Evolutionary conservation across 2,113 vertebrate species (phyloP).

Genomic region (Notechis scutatus): DNA sequence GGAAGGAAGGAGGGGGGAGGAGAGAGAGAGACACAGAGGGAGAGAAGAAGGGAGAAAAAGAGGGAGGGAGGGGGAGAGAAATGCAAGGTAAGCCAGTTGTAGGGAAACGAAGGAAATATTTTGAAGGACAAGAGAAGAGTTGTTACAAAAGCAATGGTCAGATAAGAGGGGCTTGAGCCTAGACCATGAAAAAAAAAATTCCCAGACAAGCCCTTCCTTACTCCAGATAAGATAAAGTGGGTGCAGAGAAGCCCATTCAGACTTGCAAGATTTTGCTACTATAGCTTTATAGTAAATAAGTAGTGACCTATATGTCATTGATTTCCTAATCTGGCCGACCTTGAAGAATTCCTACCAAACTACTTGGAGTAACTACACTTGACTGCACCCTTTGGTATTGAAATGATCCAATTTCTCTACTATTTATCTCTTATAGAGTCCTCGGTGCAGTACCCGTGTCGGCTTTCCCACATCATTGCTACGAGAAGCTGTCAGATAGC

Average conservation of each 20-base stretch:
- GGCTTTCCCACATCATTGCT: constrained; percentile 23
- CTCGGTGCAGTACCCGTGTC: not conserved
- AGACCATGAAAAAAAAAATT: not conserved
- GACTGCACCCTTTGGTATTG: too few relatives aligned
- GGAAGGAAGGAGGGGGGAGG: too few relatives aligned
- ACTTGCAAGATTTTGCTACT: not conserved
- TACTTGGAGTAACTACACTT: not conserved
- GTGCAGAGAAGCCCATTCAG: not conserved
- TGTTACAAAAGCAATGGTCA: not conserved
- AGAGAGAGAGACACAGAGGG: too few relatives aligned
- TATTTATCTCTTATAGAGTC: not conserved
- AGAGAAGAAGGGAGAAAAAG: too few relatives aligned
- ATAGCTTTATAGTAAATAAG: not conserved
- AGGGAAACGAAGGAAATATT: not conserved
- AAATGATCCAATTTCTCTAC: not conserved
- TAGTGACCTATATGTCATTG: not conserved
- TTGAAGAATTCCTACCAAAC: not conserved
- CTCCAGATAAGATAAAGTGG: not conserved
- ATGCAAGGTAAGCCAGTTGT: not conserved
- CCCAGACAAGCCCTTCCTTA: not conserved
- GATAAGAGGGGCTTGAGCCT: not conserved
- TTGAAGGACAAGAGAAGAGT: not conserved
- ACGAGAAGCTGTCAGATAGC: constrained; percentile 8
- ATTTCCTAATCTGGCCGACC: not conserved
- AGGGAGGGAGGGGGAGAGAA: not conserved